Evolutionary conservation across 2,888 invertebrate species (phyloP).

Genomic region (Pseudococcus longispinus): DNA sequence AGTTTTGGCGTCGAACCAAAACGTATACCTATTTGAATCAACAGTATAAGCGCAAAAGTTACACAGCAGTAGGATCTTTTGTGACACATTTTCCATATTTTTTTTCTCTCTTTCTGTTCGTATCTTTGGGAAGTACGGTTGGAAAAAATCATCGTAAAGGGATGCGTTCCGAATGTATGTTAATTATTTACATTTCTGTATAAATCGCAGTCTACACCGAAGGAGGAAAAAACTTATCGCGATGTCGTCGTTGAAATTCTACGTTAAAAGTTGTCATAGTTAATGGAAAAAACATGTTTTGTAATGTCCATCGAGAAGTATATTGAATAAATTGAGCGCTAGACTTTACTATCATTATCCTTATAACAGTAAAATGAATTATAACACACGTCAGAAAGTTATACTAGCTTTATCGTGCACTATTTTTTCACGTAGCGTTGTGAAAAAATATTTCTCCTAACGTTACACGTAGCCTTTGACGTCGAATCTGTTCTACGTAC

Average conservation of each 20-base stretch:
- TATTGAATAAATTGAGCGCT: slow-evolving; percentile 40
- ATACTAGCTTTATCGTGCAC: not conserved
- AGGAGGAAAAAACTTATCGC: not conserved
- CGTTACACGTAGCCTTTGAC: not conserved
- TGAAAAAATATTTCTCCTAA: not conserved
- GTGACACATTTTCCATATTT: not conserved
- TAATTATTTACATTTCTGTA: slow-evolving; percentile 1
- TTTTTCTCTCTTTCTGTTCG: not conserved
- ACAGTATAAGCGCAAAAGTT: not conserved
- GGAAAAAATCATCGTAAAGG: not conserved
- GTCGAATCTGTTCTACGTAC: not conserved
- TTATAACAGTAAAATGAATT: slow-evolving; percentile 11
- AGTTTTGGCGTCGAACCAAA: not conserved
- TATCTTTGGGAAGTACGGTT: not conserved
- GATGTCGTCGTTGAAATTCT: slow-evolving; percentile 7
- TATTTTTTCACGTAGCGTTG: not conserved
- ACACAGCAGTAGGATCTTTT: not conserved
- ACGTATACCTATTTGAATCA: not conserved
- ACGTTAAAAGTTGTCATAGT: slow-evolving; percentile 34
- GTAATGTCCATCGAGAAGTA: slow-evolving; percentile 28
- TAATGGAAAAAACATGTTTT: slow-evolving; percentile 45
- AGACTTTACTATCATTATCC: slow-evolving; percentile 8
- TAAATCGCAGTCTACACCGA: not conserved
- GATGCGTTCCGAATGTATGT: not conserved
- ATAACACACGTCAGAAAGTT: not conserved